A percentile compares a stretch with the other conserved stretches of the same genome.
These are phyloP conservation scores for Ciconia nigra DNA, from an alignment of 2,797 vertebrate genomes.

Conservation along the genomic window DNA sequence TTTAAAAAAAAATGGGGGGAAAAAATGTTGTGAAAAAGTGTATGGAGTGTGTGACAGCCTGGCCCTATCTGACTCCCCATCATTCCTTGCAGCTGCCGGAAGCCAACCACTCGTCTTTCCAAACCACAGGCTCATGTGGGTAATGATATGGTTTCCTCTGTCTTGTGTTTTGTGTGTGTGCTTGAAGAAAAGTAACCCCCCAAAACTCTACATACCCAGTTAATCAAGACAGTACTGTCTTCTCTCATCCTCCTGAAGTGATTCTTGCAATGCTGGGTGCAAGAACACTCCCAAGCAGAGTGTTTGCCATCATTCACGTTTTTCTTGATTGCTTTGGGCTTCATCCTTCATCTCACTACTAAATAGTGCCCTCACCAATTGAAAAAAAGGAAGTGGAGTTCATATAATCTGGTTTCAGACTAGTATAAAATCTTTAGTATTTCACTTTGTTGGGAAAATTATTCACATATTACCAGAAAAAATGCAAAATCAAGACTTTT, in stretches of 20 bases:
- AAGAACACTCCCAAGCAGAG: not conserved
- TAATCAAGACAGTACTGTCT: not conserved
- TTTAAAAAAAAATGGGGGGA: not conserved
- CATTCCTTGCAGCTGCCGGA: conserved; percentile 74
- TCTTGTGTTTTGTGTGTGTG: conserved; percentile 13
- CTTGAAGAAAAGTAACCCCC: not conserved
- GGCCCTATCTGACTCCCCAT: conserved; percentile 55
- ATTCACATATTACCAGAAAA: not conserved
- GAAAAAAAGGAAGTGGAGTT: not conserved
- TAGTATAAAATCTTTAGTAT: not conserved
- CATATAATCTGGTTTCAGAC: not conserved
- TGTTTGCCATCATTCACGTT: not conserved
- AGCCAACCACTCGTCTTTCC: conserved; percentile 65
- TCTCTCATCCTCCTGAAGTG: not conserved
- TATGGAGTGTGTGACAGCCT: conserved; percentile 15
- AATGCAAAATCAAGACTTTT: not conserved
- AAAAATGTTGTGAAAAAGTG: not conserved
- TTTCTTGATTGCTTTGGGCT: not conserved
- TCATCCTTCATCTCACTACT: not conserved
- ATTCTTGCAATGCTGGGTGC: not conserved
- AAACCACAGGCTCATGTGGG: conserved; percentile 71
- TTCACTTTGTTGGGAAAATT: not conserved
- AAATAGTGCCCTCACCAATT: not conserved
- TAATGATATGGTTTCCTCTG: conserved; percentile 57
- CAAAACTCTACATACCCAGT: not conserved